A percentile compares a stretch with the other conserved stretches of the same genome.
Conservation (phyloP, 2,888 invertebrate genomes). For the Phyllotreta cruciferae region DNA sequence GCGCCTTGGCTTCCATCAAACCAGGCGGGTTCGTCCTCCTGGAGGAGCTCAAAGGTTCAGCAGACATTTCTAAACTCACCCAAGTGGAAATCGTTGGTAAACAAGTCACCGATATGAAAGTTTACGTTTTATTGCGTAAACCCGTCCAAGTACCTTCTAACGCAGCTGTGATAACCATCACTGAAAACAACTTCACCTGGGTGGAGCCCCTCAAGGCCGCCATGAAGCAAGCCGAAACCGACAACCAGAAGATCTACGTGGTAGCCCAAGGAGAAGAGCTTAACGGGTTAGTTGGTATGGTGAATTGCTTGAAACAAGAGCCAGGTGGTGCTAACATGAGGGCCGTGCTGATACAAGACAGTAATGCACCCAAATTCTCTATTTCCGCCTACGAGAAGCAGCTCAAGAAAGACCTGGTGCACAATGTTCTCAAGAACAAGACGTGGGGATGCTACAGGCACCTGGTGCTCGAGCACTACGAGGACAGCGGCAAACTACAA, state of each 20-base stretch:
- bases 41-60: conserved; percentile 70
- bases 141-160: conserved; percentile 55
- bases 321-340: conserved; percentile 81
- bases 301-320: conserved; percentile 89
- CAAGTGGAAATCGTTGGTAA: conserved; percentile 67
- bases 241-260: conserved; percentile 70
- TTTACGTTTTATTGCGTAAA: conserved; percentile 73
- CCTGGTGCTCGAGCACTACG: conserved; percentile 67
- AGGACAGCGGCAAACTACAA: conserved; percentile 60
- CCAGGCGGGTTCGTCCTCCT: conserved; percentile 75
- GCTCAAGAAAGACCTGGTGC: conserved; percentile 77
- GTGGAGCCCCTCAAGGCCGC: conserved; percentile 80
- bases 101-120: conserved; percentile 70
- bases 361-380: conserved; percentile 67
- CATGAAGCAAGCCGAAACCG: conserved; percentile 70
- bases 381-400: conserved; percentile 68
- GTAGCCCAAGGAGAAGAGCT: conserved; percentile 73
- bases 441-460: conserved; percentile 91
- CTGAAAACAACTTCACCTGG: conserved; percentile 79
- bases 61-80: conserved; percentile 55
- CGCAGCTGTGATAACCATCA: conserved; percentile 68
- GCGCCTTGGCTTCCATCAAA: conserved; percentile 69
- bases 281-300: conserved; percentile 85
- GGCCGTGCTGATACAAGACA: conserved; percentile 74
- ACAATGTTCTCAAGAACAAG: conserved; percentile 83